Base-by-base conservation (phyloP, 2,797 vertebrate species). In the Zonotrichia albicollis region DNA sequence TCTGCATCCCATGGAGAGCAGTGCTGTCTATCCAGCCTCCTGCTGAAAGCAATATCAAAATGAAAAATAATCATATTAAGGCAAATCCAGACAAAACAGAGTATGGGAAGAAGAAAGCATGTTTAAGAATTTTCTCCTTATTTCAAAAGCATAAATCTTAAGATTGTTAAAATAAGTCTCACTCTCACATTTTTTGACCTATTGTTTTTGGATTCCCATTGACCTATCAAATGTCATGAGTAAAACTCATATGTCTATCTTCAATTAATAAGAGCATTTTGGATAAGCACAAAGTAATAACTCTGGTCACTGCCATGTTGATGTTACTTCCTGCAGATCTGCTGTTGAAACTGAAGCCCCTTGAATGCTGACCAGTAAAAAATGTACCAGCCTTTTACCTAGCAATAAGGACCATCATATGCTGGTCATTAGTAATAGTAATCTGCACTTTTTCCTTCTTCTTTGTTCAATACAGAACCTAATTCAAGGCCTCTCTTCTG, bases 81-180 rank as follows among this genome's bases (percentile, higher is more conserved):
- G 43, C 30, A 27, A 94, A 95, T 91, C 77, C 73, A 94, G 91
- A 81, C 43, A 88, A 90, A 95, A 94, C 71, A 91, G 29, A 82
- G 23, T 85, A 67, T 74, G 50, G 53, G 60, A 93, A 77, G 53
- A 64, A 8, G 30, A 93, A 73, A 84, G 10, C 38, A 16, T 10
- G 7, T 67, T 76, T 67, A 87, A 76, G 51, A 79, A 67, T 70
- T 76, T 76, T 38, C 22, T 61, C 26, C 30, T 53, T 77, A 40
- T 84, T 91, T 74, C 23, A 54, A 77, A 90, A 72, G 11, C 62
- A 90, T 81, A 82, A 67, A 84, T 76, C 23, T 91, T 74, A 50
- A 75, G 38, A 42, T 36, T 84, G 34, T 74, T 89, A 78, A 92
- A 85, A 64, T 66, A 88, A 73, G 16, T 48, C 32, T 91, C 32